A percentile compares a stretch with the other conserved stretches of the same genome.
Evolutionary conservation across 2,888 invertebrate genomes (phyloP).

Genomic region (Papilio demoleus): DNA sequence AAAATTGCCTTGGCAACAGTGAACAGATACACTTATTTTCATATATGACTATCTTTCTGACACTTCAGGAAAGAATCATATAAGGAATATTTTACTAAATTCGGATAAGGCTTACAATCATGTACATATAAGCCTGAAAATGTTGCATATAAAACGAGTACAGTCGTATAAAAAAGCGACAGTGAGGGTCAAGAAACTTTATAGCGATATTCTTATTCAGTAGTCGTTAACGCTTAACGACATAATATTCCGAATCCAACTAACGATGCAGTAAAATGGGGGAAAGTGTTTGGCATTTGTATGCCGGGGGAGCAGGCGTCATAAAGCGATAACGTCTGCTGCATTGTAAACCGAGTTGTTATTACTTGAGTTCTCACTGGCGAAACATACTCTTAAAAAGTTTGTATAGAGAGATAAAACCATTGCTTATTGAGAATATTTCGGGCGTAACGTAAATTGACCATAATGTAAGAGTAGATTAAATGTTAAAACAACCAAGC

Average conservation of each 20-base stretch:
- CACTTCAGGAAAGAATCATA: no score
- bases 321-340: constrained; percentile 66
- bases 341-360: constrained; percentile 65
- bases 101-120: no score
- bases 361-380: constrained; percentile 45
- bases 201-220: constrained; percentile 43
- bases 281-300: constrained; percentile 73
- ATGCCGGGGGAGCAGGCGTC: constrained; percentile 65
- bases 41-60: no score
- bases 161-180: constrained; percentile 16
- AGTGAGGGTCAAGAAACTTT: constrained; percentile 37
- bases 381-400: background rate
- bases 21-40: no score
- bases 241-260: constrained; percentile 53
- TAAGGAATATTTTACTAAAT: no score
- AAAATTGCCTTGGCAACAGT: no score
- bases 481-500: no score
- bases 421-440: no score
- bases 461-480: no score
- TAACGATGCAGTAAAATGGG: constrained; percentile 65
- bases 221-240: constrained; percentile 52
- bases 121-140: no score
- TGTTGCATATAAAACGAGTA: constrained; percentile 7
- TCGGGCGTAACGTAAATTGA: no score
- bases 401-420: background rate